Evolutionary conservation across 2,888 invertebrate species (phyloP).

Genomic region (Oscheius myriophilus): DNA sequence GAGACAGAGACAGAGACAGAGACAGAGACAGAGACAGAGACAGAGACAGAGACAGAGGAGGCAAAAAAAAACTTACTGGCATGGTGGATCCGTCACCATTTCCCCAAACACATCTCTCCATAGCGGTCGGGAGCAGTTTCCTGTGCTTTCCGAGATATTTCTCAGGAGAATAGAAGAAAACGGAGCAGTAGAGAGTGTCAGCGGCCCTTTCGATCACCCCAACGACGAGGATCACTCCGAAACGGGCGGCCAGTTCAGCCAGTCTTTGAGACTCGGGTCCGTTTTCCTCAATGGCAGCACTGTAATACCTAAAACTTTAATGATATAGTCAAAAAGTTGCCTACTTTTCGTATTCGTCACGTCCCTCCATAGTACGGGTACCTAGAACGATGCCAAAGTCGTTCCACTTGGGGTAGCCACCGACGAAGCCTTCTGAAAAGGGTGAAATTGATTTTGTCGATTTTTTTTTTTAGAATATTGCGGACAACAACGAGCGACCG

Average conservation of each 20-base stretch:
- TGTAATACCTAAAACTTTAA: constrained; percentile 50
- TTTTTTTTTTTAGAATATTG: too few species aligned
- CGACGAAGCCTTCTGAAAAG: constrained; percentile 62
- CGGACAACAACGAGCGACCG: too few species aligned
- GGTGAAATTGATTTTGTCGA: neutral
- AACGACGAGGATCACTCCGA: constrained; percentile 53
- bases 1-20: too few species aligned
- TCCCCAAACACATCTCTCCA: constrained; percentile 66
- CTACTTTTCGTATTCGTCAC: constrained; percentile 47
- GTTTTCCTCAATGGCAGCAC: constrained; percentile 55
- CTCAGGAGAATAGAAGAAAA: constrained; percentile 61
- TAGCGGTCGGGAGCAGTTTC: constrained; percentile 64
- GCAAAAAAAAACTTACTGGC: constrained; percentile 36
- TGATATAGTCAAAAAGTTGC: neutral
- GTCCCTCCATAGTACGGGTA: constrained; percentile 57
- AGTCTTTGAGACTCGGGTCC: constrained; percentile 49
- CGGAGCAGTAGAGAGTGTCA: constrained; percentile 64
- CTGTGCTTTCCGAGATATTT: constrained; percentile 62
- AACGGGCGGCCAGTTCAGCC: constrained; percentile 35
- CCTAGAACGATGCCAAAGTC: constrained; percentile 65
- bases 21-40: too few species aligned
- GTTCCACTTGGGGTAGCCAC: constrained; percentile 65
- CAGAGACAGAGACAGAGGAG: too few species aligned
- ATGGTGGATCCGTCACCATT: constrained; percentile 64
- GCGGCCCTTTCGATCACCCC: constrained; percentile 64